Evolutionary conservation across 2,888 invertebrate species (phyloP).

Genomic region (Eremobia ochroleuca): DNA sequence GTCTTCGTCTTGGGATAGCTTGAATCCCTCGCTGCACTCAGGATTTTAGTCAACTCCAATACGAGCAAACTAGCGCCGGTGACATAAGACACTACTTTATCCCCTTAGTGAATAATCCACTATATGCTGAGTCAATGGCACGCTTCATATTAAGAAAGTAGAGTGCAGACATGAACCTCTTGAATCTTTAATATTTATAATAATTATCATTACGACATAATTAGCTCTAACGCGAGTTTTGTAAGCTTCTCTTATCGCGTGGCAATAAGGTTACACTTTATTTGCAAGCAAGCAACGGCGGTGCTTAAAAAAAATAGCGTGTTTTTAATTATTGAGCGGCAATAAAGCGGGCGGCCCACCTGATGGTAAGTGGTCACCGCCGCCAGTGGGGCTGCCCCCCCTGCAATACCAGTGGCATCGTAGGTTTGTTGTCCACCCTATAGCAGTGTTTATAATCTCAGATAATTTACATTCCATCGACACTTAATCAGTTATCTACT

Average conservation of each 20-base stretch:
- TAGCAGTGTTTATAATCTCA: background rate
- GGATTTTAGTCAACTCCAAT: background rate
- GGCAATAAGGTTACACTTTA: background rate
- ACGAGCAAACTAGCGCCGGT: background rate
- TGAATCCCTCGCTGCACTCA: background rate
- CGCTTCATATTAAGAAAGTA: background rate
- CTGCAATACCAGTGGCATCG: slow-evolving; percentile 45
- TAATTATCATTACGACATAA: background rate
- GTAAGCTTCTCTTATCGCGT: slow-evolving; percentile 12
- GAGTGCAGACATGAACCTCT: background rate
- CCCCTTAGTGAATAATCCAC: background rate
- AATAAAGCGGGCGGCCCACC: slow-evolving; percentile 45
- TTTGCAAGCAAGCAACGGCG: slow-evolving; percentile 24
- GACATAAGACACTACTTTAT: background rate
- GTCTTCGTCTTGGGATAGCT: background rate
- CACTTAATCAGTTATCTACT: background rate
- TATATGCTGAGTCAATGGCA: background rate
- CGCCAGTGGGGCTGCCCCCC: slow-evolving; percentile 23
- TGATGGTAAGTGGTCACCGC: slow-evolving; percentile 44
- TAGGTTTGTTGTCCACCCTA: slow-evolving; percentile 36
- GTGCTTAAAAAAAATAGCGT: slow-evolving; percentile 17
- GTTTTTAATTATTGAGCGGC: slow-evolving; percentile 1
- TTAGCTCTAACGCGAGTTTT: background rate
- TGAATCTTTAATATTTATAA: background rate
- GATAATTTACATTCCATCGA: slow-evolving; percentile 1